Conservation (phyloP, 2,888 invertebrate species). For the Xestoiulus laeticollis region DNA sequence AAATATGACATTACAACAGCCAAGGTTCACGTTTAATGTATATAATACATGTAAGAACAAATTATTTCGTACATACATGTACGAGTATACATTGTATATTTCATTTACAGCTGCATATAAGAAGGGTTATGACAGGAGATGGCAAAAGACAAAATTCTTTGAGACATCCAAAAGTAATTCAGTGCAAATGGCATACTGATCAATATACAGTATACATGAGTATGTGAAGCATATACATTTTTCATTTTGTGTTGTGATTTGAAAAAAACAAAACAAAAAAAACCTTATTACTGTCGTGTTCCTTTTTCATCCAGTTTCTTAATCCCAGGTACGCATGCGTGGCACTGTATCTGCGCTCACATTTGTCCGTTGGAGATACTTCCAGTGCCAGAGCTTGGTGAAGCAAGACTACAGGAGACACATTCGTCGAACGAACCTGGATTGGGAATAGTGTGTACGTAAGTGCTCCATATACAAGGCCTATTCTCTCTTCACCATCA, state of each 20-base stretch:
- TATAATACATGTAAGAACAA: too few relatives aligned
- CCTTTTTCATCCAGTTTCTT: background rate
- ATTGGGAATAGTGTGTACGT: slow-evolving; percentile 9
- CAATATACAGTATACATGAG: background rate
- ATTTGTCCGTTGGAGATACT: background rate
- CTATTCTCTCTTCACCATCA: background rate
- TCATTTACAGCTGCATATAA: background rate
- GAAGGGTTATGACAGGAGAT: background rate
- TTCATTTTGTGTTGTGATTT: background rate
- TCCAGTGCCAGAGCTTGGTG: slow-evolving; percentile 39
- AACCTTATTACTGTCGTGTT: slow-evolving; percentile 14
- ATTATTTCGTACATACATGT: too few relatives aligned
- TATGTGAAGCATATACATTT: too few relatives aligned
- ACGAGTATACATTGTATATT: too few relatives aligned
- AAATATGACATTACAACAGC: too few relatives aligned
- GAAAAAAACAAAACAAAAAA: background rate
- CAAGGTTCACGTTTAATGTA: too few relatives aligned
- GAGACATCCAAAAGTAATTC: background rate
- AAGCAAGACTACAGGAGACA: background rate
- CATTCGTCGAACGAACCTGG: background rate
- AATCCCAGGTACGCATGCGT: slow-evolving; percentile 10
- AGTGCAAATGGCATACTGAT: background rate
- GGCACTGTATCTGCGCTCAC: background rate
- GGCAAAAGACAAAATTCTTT: background rate
- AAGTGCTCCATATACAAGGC: background rate